Percentiles rank a stretch among this genome's conserved stretches.
Evolutionary conservation across 2,797 vertebrate genomes (phyloP).

Genomic region (Limosa lapponica): DNA sequence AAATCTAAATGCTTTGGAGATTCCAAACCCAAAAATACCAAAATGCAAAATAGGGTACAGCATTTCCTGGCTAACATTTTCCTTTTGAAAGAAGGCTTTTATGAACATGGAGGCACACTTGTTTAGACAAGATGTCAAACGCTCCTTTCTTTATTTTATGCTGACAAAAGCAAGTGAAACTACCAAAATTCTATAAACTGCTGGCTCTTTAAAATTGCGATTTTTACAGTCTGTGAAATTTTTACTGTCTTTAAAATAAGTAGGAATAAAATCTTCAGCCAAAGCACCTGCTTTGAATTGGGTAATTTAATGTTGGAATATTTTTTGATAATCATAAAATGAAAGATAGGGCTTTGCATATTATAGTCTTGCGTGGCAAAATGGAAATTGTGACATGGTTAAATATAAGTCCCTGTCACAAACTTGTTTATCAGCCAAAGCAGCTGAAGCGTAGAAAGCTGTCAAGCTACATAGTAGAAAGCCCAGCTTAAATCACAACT

Average conservation of each 20-base stretch:
- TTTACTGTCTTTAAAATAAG: neutral
- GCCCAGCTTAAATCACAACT: neutral
- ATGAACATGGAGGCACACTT: neutral
- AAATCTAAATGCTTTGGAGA: neutral
- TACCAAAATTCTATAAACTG: neutral
- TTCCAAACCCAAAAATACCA: neutral
- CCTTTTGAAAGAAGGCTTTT: conserved; percentile 8
- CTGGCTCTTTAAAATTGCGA: neutral
- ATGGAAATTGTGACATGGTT: neutral
- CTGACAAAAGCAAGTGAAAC: neutral
- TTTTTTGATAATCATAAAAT: neutral
- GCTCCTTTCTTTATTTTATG: neutral
- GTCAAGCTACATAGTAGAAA: neutral
- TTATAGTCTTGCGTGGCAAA: neutral
- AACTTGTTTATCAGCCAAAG: neutral
- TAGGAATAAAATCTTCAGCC: neutral
- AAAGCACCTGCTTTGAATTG: neutral
- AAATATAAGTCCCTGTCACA: neutral
- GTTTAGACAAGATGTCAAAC: neutral
- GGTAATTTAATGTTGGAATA: neutral
- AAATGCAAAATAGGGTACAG: neutral
- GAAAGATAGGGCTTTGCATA: neutral
- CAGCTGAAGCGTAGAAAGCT: neutral
- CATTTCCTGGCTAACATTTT: neutral
- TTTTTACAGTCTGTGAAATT: neutral